A percentile compares a stretch with the other conserved stretches of the same genome.
These are phyloP conservation scores for Macroglossus sobrinus DNA, from an alignment of 2,113 vertebrate genomes.

Conservation along the genomic window DNA sequence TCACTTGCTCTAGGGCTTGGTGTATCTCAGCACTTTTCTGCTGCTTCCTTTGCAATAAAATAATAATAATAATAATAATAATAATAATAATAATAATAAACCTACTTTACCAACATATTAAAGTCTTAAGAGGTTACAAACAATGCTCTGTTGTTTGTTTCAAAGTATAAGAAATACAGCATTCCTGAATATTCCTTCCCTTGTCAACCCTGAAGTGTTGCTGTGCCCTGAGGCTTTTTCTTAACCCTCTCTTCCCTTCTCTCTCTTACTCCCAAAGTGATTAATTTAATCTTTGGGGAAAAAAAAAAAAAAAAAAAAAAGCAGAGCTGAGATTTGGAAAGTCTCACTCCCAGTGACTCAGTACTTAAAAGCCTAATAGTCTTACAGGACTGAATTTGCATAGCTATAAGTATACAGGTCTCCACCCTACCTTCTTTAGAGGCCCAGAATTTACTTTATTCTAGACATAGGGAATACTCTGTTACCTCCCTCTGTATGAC, in stretches of 20 bases:
- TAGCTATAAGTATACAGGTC: neutral
- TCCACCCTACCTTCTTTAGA: neutral
- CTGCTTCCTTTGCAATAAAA: neutral
- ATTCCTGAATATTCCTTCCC: neutral
- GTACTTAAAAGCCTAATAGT: neutral
- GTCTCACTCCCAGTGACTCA: neutral
- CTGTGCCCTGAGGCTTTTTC: neutral
- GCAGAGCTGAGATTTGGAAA: neutral
- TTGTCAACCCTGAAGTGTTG: neutral
- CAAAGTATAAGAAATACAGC: neutral
- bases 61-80: too few relatives aligned
- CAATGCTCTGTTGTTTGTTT: neutral
- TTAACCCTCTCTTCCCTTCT: neutral
- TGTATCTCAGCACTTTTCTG: neutral
- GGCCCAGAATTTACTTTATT: neutral
- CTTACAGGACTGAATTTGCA: neutral
- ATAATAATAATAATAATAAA: too few relatives aligned
- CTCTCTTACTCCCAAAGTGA: neutral
- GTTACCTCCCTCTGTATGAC: neutral
- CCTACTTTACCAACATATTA: neutral
- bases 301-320: neutral
- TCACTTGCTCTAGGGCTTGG: neutral
- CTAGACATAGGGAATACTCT: neutral
- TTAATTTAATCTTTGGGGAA: neutral
- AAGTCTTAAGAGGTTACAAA: neutral